Evolutionary conservation across 2,888 invertebrate species (phyloP), one percentile per base, ranked within the genome.

Genomic region (Ecliptopera silaceata): DNA sequence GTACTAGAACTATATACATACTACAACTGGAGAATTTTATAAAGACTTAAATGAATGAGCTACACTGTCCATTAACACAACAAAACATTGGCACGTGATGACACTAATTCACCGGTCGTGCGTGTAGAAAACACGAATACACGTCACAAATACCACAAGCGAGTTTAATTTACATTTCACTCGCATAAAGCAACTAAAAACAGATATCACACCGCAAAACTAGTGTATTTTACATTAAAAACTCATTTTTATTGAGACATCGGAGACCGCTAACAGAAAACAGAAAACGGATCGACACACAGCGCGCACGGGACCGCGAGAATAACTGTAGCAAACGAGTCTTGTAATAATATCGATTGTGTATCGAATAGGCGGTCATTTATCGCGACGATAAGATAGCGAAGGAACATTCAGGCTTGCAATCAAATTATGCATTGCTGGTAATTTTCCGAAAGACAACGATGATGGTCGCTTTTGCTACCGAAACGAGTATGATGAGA

Each of bases 321-420:
- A 75, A 77, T 86, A 84, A 88, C 88, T 88, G 87, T 81, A 80
- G 77, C 79, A 78, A 75, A 79, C 72, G 74, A 80, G 74, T 75
- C 75, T 75, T 72, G 73, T 74, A 75, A 71, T 74, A 72, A 79
- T 79, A 87, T 89, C 81, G 88, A 87, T 82, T 80, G 82, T 83
- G 75, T 82, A 87, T 88, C 85, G 86, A 84, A 79, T 77, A 71
- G 77, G 75, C 72, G 70, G 77, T 77, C 85, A 88, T 87, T 88
- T 88, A 89, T 88, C 89, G 84, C 75, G 59, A 71, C 72, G 89
- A 89, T 89, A 88, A 88, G 86, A 88, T 88, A 87, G 70, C 64
- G 67, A 68, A 65, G 63, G 52, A 48, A 31, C 39, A 54, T 39
- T 65, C 22, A 41, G 64, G 61, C 60, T 57, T 65, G 65, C 65